A percentile compares a stretch with the other conserved stretches of the same genome.
Conservation (phyloP, 2,113 vertebrate species). For the Phoxinus phoxinus region DNA sequence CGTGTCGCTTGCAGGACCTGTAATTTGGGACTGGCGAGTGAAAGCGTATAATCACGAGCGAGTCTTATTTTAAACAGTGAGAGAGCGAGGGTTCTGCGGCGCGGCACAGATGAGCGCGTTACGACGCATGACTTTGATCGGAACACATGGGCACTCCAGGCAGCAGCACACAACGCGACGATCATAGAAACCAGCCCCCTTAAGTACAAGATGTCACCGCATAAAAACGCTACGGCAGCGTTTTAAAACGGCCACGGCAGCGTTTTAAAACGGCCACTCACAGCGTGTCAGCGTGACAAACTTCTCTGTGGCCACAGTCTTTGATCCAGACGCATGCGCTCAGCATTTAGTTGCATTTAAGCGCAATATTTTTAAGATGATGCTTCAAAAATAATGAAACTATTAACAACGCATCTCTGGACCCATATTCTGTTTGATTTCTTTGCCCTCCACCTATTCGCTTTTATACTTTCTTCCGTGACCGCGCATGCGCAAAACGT, state of each 20-base stretch:
- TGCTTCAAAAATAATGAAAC: too few relatives aligned
- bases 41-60: conserved; percentile 76
- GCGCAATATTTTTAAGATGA: too few relatives aligned
- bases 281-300: background rate
- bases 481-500: too few relatives aligned
- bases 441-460: too few relatives aligned
- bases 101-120: background rate
- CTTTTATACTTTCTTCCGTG: too few relatives aligned
- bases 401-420: too few relatives aligned
- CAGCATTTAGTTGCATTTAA: background rate
- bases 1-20: conserved; percentile 65
- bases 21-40: conserved; percentile 78
- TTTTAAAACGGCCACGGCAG: background rate
- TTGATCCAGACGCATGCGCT: background rate
- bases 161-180: background rate
- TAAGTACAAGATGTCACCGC: background rate
- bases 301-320: background rate
- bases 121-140: conserved; percentile 39
- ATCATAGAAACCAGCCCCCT: background rate
- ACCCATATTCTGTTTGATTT: too few relatives aligned
- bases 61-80: conserved; percentile 77
- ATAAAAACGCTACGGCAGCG: background rate
- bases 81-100: conserved; percentile 11
- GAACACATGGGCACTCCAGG: background rate
- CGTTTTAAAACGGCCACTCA: background rate